These are phyloP conservation scores for Salvelinus fontinalis DNA, from an alignment of 2,113 vertebrate species.

Conservation along the genomic window DNA sequence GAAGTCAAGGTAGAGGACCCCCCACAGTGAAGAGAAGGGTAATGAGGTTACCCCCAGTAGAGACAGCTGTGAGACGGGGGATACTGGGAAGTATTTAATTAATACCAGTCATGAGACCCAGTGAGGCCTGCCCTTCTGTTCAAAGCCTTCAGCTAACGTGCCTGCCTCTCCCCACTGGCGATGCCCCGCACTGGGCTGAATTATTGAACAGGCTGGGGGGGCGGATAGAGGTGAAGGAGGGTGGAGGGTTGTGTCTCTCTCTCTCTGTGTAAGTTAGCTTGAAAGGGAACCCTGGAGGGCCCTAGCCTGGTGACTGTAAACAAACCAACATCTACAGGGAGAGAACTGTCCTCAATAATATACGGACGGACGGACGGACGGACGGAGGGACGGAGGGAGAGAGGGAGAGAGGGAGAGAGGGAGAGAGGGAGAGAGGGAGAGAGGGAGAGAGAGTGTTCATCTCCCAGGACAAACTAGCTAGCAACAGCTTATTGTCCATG, in stretches of 20 bases:
- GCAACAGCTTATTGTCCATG: too few species aligned
- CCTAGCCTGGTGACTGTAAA: neutral
- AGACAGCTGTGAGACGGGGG: slow-evolving; percentile 58
- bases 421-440: neutral
- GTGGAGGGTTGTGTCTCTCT: slow-evolving; percentile 9
- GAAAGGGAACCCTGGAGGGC: neutral
- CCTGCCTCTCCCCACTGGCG: slow-evolving; percentile 40
- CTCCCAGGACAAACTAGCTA: too few species aligned
- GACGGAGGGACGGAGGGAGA: too few species aligned
- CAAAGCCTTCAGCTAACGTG: slow-evolving; percentile 61
- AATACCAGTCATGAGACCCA: slow-evolving; percentile 67
- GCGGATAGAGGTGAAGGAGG: slow-evolving; percentile 32
- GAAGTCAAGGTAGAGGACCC: slow-evolving; percentile 2
- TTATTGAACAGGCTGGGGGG: slow-evolving; percentile 69
- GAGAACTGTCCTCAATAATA: neutral
- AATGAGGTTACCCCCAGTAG: slow-evolving; percentile 61
- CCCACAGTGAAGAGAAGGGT: slow-evolving; percentile 61
- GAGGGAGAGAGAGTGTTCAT: too few species aligned
- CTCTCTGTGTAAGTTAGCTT: neutral
- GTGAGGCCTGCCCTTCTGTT: slow-evolving; percentile 76
- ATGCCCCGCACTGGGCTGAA: slow-evolving; percentile 62
- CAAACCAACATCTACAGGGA: neutral
- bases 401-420: neutral
- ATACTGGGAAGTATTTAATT: slow-evolving; percentile 72
- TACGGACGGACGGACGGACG: too few species aligned